Conservation (phyloP, 2,888 invertebrate genomes). For the Tinea pellionella region DNA sequence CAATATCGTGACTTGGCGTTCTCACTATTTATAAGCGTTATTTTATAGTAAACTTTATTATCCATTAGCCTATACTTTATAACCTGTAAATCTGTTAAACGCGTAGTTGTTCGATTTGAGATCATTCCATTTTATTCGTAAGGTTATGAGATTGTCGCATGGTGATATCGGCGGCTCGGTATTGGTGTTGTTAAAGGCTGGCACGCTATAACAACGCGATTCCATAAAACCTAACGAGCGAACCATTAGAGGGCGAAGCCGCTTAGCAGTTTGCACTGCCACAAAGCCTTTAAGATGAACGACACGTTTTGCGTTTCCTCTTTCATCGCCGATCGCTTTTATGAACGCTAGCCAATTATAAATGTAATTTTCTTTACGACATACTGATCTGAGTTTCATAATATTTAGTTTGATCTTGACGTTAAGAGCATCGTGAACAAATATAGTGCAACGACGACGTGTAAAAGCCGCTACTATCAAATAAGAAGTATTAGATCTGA, state of each 20-base stretch:
- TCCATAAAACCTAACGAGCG: slow-evolving; percentile 21
- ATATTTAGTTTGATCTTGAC: neutral
- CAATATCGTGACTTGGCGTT: slow-evolving; percentile 3
- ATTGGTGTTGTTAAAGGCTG: slow-evolving; percentile 12
- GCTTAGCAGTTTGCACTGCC: slow-evolving; percentile 17
- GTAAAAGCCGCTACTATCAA: neutral
- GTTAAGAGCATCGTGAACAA: too few species aligned
- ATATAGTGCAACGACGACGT: too few species aligned
- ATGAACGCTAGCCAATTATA: neutral
- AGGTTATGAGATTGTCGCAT: slow-evolving; percentile 13
- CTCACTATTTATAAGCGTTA: neutral
- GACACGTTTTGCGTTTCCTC: slow-evolving; percentile 8
- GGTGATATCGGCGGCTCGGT: slow-evolving; percentile 11
- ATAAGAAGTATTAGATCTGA: neutral
- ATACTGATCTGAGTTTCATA: neutral
- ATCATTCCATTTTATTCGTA: slow-evolving; percentile 10
- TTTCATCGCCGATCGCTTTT: neutral
- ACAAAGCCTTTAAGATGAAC: slow-evolving; percentile 16
- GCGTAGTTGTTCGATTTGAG: slow-evolving; percentile 1
- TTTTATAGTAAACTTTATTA: neutral
- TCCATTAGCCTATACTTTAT: slow-evolving; percentile 6
- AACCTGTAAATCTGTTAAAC: slow-evolving; percentile 8
- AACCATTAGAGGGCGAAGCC: slow-evolving; percentile 15
- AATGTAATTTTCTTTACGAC: neutral
- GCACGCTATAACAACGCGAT: slow-evolving; percentile 13